Percentiles rank a stretch among this genome's conserved stretches.
Conservation (phyloP, 2,113 vertebrate species). For the Paracanthobrama guichenoti region DNA sequence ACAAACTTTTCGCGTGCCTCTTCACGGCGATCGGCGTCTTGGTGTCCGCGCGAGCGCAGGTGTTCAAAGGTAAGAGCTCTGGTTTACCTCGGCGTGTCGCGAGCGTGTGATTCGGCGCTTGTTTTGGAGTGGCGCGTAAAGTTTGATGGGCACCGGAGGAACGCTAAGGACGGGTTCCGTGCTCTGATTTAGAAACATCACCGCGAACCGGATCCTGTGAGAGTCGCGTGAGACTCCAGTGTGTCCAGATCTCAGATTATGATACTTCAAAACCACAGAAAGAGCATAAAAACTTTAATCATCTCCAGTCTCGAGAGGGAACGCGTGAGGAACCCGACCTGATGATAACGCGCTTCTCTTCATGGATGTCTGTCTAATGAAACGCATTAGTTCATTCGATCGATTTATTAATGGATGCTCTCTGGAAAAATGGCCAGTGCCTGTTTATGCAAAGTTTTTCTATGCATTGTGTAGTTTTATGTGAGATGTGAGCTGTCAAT, state of each 20-base stretch:
- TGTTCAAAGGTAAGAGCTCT: slow-evolving; percentile 76
- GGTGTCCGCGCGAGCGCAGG: slow-evolving; percentile 73
- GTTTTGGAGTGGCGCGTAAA: background rate
- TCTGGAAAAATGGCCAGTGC: background rate
- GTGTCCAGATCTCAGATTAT: background rate
- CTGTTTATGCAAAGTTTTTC: background rate
- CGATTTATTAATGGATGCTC: slow-evolving; percentile 30
- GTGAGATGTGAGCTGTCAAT: background rate
- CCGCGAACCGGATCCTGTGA: slow-evolving; percentile 18
- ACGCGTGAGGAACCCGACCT: background rate
- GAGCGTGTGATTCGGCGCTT: background rate
- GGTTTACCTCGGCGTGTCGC: background rate
- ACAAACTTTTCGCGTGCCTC: slow-evolving; percentile 77
- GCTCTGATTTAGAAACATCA: slow-evolving; percentile 43
- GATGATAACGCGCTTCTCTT: background rate
- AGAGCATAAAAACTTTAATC: background rate
- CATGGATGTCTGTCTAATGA: slow-evolving; percentile 29
- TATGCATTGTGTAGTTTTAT: background rate
- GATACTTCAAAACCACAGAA: background rate
- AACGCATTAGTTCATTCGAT: slow-evolving; percentile 31
- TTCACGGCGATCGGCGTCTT: slow-evolving; percentile 72
- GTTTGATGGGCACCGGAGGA: slow-evolving; percentile 7
- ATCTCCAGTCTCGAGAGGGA: background rate
- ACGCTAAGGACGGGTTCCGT: slow-evolving; percentile 36
- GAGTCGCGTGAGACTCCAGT: background rate